phyloP scores from a whole-genome alignment of 2,888 invertebrate species.

The Leucophenga montana region DNA sequence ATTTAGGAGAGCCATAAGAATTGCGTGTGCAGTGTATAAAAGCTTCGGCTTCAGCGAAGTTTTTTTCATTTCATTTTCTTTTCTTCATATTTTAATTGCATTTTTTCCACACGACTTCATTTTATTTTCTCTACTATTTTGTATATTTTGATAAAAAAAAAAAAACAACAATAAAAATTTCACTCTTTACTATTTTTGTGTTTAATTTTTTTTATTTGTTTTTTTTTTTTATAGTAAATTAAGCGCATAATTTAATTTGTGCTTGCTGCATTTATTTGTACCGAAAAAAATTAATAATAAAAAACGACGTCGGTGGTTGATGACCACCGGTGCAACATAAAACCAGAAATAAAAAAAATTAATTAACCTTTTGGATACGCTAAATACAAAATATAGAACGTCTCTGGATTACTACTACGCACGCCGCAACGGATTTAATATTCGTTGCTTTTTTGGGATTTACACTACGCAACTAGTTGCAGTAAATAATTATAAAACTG shows the following conservation, averaged over 20 bases:
- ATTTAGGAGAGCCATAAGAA: too few species aligned
- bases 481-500: slow-evolving; percentile 56
- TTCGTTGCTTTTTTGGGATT: too few species aligned
- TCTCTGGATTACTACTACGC: background rate
- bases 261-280: slow-evolving; percentile 20
- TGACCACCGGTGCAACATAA: slow-evolving; percentile 9
- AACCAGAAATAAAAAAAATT: background rate
- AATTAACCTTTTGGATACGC: background rate
- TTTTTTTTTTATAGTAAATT: slow-evolving; percentile 3
- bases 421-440: background rate
- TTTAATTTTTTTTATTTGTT: slow-evolving; percentile 1
- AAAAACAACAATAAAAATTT: background rate
- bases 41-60: background rate
- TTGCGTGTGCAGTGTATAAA: too few species aligned
- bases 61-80: background rate
- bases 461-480: background rate
- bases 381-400: background rate
- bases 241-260: slow-evolving; percentile 11
- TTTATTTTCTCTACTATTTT: background rate
- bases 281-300: background rate
- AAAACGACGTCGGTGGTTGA: slow-evolving; percentile 11
- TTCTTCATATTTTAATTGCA: background rate
- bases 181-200: background rate
- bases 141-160: background rate
- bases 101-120: background rate